Evolutionary conservation across 2,113 vertebrate species (phyloP).

Genomic region (Hippocampus mohnikei): DNA sequence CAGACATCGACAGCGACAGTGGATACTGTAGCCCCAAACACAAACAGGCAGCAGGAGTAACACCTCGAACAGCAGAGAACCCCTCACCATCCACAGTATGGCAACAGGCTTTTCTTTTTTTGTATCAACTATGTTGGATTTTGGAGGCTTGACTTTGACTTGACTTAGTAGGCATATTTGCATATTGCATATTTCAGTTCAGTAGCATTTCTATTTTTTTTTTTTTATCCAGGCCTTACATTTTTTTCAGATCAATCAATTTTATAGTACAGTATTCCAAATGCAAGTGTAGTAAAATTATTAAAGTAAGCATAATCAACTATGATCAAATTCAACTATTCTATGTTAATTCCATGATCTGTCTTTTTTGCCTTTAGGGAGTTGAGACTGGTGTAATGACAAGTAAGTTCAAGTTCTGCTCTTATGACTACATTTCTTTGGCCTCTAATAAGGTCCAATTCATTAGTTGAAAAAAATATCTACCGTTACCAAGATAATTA

Average conservation of each 20-base stretch:
- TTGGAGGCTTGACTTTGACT: too few species aligned
- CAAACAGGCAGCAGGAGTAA: conserved; percentile 72
- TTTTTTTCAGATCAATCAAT: background rate
- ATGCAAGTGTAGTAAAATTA: background rate
- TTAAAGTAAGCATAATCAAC: background rate
- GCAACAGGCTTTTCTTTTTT: background rate
- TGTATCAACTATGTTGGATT: background rate
- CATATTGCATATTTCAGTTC: too few species aligned
- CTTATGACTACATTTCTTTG: background rate
- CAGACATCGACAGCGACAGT: conserved; percentile 96
- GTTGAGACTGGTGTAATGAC: conserved; percentile 82
- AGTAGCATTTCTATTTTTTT: too few species aligned
- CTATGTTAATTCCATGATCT: background rate
- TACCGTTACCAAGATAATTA: background rate
- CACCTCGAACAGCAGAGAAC: conserved; percentile 72
- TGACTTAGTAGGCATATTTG: too few species aligned
- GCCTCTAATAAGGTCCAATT: background rate
- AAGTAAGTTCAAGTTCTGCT: conserved; percentile 64
- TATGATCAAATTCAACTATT: background rate
- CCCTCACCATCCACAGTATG: conserved; percentile 53
- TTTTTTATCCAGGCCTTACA: background rate
- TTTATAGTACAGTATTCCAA: background rate
- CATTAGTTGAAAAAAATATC: background rate
- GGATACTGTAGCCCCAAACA: conserved; percentile 97
- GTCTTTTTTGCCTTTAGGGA: conserved; percentile 66